Base-by-base conservation (phyloP, 2,888 invertebrate species). In the Diloba caeruleocephala region DNA sequence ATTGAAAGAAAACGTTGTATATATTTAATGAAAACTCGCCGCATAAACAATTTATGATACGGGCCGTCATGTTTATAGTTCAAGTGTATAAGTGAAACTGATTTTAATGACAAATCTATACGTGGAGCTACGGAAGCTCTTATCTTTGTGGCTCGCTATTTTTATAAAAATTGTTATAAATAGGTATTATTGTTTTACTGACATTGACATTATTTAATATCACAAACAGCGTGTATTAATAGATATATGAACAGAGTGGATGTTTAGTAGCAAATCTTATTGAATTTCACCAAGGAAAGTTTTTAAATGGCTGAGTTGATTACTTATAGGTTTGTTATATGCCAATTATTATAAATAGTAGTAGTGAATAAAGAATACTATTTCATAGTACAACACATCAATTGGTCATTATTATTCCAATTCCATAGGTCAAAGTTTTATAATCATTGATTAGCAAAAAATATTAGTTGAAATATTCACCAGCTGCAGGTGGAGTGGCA, bases 401-500 rank as follows among this genome's bases (percentile, higher is more conserved):
- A n/a, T n/a, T n/a, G n/a, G n/a, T n/a, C n/a, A n/a, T n/a, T n/a
- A n/a, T n/a, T n/a, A n/a, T n/a, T n/a, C n/a, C n/a, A n/a, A n/a
- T n/a, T n/a, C n/a, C n/a, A n/a, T n/a, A n/a, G n/a, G n/a, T n/a
- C n/a, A n/a, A n/a, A n/a, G n/a, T n/a, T 1, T 21, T 7, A 21
- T 21, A 21, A 21, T 21, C 5, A 19, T 3, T 3, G 5, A 19
- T 3, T 5, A 19, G 10, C n/a, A 10, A 12, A 7, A 10, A 4
- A 37, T 13, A 17, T 32, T 10, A 8, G 13, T 29, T 29, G 32
- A 25, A 12, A 36, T 53, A 51, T 45, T 75, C 85, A 92, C 91
- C 89, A 79, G 88, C 89, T 48, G 92, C 92, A 72, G 92, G 92
- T 39, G 93, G 92, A 45, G 93, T 93, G 1, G 93, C 93, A 39